Base-by-base conservation (phyloP, 2,113 vertebrate genomes). In the Eonycteris spelaea region DNA sequence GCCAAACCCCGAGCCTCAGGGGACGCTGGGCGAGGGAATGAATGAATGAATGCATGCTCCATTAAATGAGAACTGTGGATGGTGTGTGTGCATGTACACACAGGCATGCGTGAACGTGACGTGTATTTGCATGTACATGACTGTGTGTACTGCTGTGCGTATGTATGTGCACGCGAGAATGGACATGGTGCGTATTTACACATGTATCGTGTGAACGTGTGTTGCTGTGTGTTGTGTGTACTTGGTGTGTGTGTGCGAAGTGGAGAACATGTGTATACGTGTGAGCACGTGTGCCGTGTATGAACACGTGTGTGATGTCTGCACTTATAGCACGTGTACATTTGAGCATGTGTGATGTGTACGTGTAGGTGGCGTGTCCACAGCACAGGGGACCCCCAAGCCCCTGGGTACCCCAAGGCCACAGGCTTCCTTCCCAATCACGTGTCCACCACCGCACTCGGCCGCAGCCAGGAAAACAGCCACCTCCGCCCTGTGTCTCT, bases 381-480 rank as follows among this genome's bases (percentile, higher is more conserved):
- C 15, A 8, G 67, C 11, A 30, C 0, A 9, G 92, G 35, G n/a
- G 74, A 30, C 51, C 68, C 22, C 45, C 16, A 28, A 30, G 5
- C 7, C 51, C 45, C 45, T 55, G n/a, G 5, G 48, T 3, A 13
- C 28, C 35, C 51, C 38, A 21, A 16, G 24, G 3, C 48, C 48
- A 12, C 78, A 22, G 51, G 33, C 18, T 19, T 28, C 67, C 55
- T 26, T 3, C 6, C 65, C 24, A 8, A 0, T 22, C 55, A 33
- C n/a, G 13, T 4, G 10, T 6, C 38, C 28, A 2, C 43, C 14
- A 1, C 4, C 18, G 9, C 30, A 0, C n/a, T 9, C 1, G 0
- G 40, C 61, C 0, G 0, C 53, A 51, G 40, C 48, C 73, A 24
- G 83, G n/a, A 82, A 61, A 16, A 24, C 51, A 51, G 78, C 24